A percentile compares a stretch with the other conserved stretches of the same genome.
These are phyloP conservation scores for Ellobium chinense DNA, from an alignment of 2,888 invertebrate genomes.

Conservation along the genomic window DNA sequence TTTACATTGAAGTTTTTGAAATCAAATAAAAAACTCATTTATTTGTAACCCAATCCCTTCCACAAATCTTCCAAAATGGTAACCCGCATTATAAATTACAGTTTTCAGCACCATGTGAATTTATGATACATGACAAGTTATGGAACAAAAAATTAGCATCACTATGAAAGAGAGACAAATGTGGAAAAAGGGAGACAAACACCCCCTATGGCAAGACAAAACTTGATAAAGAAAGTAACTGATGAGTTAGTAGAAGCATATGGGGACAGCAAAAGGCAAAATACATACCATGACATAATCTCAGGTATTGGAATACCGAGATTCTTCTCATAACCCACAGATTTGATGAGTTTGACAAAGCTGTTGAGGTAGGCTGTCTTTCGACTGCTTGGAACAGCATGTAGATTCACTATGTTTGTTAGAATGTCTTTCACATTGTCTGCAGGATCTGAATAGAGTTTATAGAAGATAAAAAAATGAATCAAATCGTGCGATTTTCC, in stretches of 20 bases:
- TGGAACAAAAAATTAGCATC: too few relatives aligned
- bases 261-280: conserved; percentile 14
- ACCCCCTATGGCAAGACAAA: too few relatives aligned
- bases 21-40: not conserved
- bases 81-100: too few relatives aligned
- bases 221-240: too few relatives aligned
- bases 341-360: conserved; percentile 88
- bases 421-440: conserved; percentile 83
- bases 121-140: too few relatives aligned
- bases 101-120: too few relatives aligned
- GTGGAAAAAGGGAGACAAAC: too few relatives aligned
- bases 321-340: conserved; percentile 82
- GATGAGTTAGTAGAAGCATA: too few relatives aligned
- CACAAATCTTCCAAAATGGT: not conserved
- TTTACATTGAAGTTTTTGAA: too few relatives aligned
- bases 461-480: not conserved
- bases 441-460: conserved; percentile 78
- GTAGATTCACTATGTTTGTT: conserved; percentile 83
- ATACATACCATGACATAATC: conserved; percentile 87
- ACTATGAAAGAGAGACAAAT: too few relatives aligned
- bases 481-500: not conserved
- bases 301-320: conserved; percentile 89
- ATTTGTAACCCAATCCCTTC: not conserved
- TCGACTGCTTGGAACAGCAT: conserved; percentile 86
- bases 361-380: conserved; percentile 93